Evolutionary conservation across 2,797 vertebrate genomes (phyloP).

Genomic region (Sebastes aleutianus): DNA sequence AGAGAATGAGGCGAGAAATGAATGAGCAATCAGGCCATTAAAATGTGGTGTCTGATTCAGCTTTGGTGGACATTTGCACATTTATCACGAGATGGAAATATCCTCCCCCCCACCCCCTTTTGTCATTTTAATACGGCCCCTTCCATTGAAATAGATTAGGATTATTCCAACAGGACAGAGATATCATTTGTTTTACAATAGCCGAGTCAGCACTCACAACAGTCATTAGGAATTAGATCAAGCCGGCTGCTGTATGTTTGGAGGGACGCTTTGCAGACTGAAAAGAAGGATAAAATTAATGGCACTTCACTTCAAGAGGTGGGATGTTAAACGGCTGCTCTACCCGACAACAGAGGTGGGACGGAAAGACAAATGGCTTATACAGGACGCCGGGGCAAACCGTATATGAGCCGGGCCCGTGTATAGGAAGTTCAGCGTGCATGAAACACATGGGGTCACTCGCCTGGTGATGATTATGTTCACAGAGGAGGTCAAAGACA

Average conservation of each 20-base stretch:
- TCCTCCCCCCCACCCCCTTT: conserved; percentile 7
- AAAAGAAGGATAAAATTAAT: conserved; percentile 57
- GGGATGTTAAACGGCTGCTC: conserved; percentile 27
- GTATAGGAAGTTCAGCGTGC: conserved; percentile 27
- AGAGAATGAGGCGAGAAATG: conserved; percentile 87
- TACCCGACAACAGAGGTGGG: conserved; percentile 22
- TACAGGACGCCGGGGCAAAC: background rate
- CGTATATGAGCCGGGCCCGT: background rate
- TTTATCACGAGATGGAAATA: conserved; percentile 84
- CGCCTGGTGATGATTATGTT: conserved; percentile 53
- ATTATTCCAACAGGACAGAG: conserved; percentile 81
- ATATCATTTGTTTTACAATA: conserved; percentile 79
- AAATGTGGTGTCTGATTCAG: conserved; percentile 84
- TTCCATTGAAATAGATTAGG: conserved; percentile 78
- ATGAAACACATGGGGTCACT: conserved; percentile 50
- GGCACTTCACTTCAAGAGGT: conserved; percentile 40
- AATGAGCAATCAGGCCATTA: conserved; percentile 93
- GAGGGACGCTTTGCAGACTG: conserved; percentile 47
- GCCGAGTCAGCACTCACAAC: conserved; percentile 75
- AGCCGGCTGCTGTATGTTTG: conserved; percentile 28
- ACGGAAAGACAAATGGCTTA: conserved; percentile 51
- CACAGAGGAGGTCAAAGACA: conserved; percentile 69
- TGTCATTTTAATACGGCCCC: conserved; percentile 69
- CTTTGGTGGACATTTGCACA: conserved; percentile 84
- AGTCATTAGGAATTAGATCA: conserved; percentile 70